Base-by-base conservation (phyloP, 2,113 vertebrate species). In the Coturnix japonica region DNA sequence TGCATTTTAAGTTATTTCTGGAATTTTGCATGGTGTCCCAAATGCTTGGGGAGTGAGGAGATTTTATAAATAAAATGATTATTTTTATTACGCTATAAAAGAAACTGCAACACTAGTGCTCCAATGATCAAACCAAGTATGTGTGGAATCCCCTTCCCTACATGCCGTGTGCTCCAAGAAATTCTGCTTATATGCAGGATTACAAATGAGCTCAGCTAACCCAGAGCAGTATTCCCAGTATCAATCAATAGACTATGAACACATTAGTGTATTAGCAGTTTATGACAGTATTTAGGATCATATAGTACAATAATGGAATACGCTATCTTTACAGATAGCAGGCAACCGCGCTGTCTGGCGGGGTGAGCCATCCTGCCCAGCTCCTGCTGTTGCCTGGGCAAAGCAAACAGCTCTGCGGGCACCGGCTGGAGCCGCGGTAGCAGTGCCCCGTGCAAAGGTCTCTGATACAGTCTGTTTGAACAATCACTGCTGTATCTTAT, bases 241-340 rank as follows among this genome's bases (percentile, higher is more conserved):
- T 49, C 90, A 95, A 93, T 95, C 94, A 95, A 95, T 94, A 96
- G 80, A 63, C 90, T 92, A 64, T 92, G 91, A 95, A 91, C 93
- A 92, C 93, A 93, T 94, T 94, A 96, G 90, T 95, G 46, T 94
- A 95, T 95, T 95, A 95, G 87, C 91, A 96, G 90, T 95, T 96
- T 96, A 96, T 91, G 87, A 84, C 82, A 88, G 87, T 94, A 93
- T 95, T 95, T 94, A 93, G 91, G 95, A 92, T 88, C 82, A 84
- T 79, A 81, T 23, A 88, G 93, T 91, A 35, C 91, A 92, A 93
- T 93, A 94, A 94, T 91, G 75, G 91, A 94, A 92, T 81, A 44
- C 49, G 28, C 79, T 73, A 1, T 81, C 84, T 94, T 87, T 64
- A 23, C 78, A 80, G 87, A 71, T 74, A 87, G 41, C 72, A 25